Conservation (phyloP, 2,113 vertebrate genomes). For the Lasiurus cinereus region DNA sequence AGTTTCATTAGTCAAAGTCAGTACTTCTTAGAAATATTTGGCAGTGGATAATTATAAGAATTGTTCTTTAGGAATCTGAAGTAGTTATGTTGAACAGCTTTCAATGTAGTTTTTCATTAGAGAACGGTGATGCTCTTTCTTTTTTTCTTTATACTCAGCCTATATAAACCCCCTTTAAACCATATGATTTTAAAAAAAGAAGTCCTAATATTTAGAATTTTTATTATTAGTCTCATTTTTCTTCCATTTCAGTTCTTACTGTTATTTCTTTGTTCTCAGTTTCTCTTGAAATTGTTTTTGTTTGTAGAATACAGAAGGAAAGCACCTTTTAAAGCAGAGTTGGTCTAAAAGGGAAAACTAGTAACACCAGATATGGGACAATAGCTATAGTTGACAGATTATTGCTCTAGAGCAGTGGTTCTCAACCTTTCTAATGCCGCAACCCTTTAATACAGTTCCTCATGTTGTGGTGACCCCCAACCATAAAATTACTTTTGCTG, state of each 20-base stretch:
- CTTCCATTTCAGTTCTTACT: neutral
- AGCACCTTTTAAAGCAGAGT: neutral
- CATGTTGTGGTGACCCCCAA: no score
- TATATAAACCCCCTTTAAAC: conserved; percentile 1
- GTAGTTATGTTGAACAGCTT: neutral
- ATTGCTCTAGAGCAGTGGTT: neutral
- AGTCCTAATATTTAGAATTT: neutral
- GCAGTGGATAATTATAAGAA: conserved; percentile 17
- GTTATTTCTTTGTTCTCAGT: neutral
- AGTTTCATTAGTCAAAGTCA: conserved; percentile 45
- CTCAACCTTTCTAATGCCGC: no score
- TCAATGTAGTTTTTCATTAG: neutral
- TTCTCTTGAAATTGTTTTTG: conserved; percentile 2
- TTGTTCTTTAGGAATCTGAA: conserved; percentile 12
- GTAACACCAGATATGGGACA: neutral
- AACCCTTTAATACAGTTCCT: no score
- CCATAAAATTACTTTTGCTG: no score
- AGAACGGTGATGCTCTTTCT: neutral
- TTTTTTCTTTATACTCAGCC: neutral
- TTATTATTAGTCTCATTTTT: neutral
- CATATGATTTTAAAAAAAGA: neutral
- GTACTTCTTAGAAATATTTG: conserved; percentile 56
- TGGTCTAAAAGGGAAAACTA: neutral
- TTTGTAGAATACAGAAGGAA: neutral
- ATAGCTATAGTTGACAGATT: neutral